These are phyloP conservation scores for Dione vanillae DNA, from an alignment of 2,888 invertebrate species.

Conservation along the genomic window DNA sequence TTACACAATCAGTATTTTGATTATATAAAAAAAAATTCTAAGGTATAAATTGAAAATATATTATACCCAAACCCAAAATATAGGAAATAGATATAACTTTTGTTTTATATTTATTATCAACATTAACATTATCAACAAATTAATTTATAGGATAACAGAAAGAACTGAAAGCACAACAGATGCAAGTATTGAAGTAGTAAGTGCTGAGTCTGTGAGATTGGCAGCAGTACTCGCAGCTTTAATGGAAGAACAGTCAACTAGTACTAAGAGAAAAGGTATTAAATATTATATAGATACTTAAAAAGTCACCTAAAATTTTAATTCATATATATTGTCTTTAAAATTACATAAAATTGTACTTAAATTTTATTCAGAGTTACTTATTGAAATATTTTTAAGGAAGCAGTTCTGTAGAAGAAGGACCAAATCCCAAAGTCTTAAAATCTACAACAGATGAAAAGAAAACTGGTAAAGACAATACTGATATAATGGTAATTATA, in stretches of 20 bases:
- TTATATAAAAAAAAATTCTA: too few species aligned
- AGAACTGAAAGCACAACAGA: conserved; percentile 71
- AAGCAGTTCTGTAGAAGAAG: conserved; percentile 67
- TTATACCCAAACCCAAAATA: too few species aligned
- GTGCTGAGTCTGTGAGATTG: conserved; percentile 73
- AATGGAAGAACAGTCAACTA: conserved; percentile 69
- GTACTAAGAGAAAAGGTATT: conserved; percentile 76
- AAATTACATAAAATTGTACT: background rate
- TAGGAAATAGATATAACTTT: too few species aligned
- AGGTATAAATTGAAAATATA: too few species aligned
- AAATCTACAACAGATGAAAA: conserved; percentile 82
- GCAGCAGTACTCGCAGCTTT: conserved; percentile 73
- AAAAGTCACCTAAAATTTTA: too few species aligned
- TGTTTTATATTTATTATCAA: too few species aligned
- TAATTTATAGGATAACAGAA: conserved; percentile 64
- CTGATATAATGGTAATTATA: conserved; percentile 87
- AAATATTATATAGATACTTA: background rate
- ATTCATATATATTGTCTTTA: background rate
- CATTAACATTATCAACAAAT: too few species aligned
- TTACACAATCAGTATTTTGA: background rate
- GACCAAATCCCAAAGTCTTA: conserved; percentile 69
- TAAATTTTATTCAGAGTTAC: background rate
- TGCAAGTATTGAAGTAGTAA: conserved; percentile 70
- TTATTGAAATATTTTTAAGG: conserved; percentile 51
- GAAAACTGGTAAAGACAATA: conserved; percentile 84